Conservation (phyloP, 2,797 vertebrate species). For the Hipposideros larvatus region DNA sequence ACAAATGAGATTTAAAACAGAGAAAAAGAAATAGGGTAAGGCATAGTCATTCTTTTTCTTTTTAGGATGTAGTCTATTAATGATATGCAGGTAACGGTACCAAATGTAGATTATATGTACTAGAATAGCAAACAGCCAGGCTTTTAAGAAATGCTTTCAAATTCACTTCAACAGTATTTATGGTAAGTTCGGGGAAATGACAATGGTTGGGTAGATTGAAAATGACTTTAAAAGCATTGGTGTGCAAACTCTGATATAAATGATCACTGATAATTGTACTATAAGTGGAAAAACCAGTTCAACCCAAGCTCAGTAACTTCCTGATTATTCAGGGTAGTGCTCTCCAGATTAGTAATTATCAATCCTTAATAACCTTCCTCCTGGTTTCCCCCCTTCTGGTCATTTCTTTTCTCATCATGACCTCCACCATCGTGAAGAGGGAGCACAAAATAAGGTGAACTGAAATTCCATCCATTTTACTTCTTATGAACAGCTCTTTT, state of each 20-base stretch:
- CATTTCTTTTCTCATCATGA: neutral
- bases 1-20: neutral
- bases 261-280: neutral
- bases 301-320: neutral
- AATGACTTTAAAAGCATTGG: constrained; percentile 44
- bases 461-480: neutral
- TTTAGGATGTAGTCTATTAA: neutral
- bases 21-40: neutral
- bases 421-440: neutral
- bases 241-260: neutral
- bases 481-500: constrained; percentile 3
- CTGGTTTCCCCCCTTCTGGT: neutral
- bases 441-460: neutral
- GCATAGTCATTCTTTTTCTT: neutral
- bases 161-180: neutral
- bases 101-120: neutral
- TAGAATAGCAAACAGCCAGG: neutral
- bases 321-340: neutral
- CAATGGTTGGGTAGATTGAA: neutral
- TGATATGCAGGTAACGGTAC: neutral
- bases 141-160: constrained; percentile 52
- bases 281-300: constrained; percentile 6
- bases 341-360: neutral
- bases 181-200: constrained; percentile 7
- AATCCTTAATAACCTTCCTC: neutral